A percentile compares a stretch with the other conserved stretches of the same genome.
These are phyloP conservation scores for Enteromius viviparus DNA, from an alignment of 2,797 vertebrate genomes.

Conservation along the genomic window DNA sequence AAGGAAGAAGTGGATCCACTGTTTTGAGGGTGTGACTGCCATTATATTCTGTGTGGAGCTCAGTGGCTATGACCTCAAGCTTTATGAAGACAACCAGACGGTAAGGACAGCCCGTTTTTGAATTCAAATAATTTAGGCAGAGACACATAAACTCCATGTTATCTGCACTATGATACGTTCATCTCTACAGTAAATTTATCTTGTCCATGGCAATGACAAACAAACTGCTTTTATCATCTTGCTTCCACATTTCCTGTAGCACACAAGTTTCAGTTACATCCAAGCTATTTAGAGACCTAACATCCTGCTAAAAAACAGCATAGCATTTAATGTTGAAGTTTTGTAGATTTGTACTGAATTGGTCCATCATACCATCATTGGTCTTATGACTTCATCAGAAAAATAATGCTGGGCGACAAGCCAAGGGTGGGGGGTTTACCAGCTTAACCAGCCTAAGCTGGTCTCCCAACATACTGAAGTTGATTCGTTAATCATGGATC, in stretches of 20 bases:
- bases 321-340: neutral
- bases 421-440: neutral
- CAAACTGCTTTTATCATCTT: conserved; percentile 43
- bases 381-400: neutral
- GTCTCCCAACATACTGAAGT: neutral
- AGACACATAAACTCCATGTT: conserved; percentile 13
- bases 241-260: conserved; percentile 48
- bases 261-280: conserved; percentile 12
- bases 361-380: too few relatives aligned
- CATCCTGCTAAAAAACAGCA: neutral
- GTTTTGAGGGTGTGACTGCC: conserved; percentile 98
- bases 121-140: conserved; percentile 42
- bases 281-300: conserved; percentile 8
- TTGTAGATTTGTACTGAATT: neutral
- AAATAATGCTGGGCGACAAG: neutral
- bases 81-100: conserved; percentile 99
- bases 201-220: conserved; percentile 19
- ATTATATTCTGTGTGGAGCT: conserved; percentile 99
- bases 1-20: conserved; percentile 99
- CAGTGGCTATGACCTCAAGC: conserved; percentile 97
- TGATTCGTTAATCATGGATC: neutral
- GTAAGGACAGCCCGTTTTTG: conserved; percentile 76
- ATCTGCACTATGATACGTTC: conserved; percentile 19
- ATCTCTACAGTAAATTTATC: conserved; percentile 35
- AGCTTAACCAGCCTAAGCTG: neutral